Base-by-base conservation (phyloP, 1,140 invertebrate genomes). In the Mizuhopecten yessoensis region DNA sequence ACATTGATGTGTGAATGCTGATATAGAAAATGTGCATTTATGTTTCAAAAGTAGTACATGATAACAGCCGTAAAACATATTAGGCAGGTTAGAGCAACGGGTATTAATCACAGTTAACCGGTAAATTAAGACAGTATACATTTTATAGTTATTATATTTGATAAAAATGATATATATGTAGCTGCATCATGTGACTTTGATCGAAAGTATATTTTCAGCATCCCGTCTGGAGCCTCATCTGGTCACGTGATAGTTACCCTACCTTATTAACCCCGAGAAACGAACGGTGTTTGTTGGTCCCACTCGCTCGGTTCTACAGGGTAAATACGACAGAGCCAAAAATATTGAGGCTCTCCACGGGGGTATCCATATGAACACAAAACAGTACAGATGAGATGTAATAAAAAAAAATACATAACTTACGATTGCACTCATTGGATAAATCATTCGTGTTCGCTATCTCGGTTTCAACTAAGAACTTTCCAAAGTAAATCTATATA, bases 231-330 rank as follows among this genome's bases (percentile, higher is more conserved):
- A 75, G 57, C 57, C 57, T 75, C 57, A 75, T 75, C 57, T 75
- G 57, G n/a, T 75, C 57, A 75, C 57, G 49, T 75, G 90, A 89
- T 33, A 75, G 34, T 86, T 45, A 92, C 91, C 92, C 34, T 42
- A 87, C 89, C 89, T 89, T 91, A 87, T 91, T 91, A 86, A 93
- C 93, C 93, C 93, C 90, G 88, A 93, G 93, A 92, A 93, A 89
- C 93, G 93, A 93, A 92, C 93, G 90, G 93, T 93, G 93, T 87
- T 45, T 29, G 45, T 75, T 75, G 33, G 34, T 34, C 34, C 45
- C 93, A 93, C 93, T 93, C 90, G 93, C 93, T 93, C 93, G 93
- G 93, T 93, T 92, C 93, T 92, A 93, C 93, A 93, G 93, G 93
- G 93, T 93, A 93, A 93, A 93, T 34, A 92, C 75, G 89, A 89